phyloP scores from a whole-genome alignment of 2,113 vertebrate genomes.

The Myiozetetes cayanensis region DNA sequence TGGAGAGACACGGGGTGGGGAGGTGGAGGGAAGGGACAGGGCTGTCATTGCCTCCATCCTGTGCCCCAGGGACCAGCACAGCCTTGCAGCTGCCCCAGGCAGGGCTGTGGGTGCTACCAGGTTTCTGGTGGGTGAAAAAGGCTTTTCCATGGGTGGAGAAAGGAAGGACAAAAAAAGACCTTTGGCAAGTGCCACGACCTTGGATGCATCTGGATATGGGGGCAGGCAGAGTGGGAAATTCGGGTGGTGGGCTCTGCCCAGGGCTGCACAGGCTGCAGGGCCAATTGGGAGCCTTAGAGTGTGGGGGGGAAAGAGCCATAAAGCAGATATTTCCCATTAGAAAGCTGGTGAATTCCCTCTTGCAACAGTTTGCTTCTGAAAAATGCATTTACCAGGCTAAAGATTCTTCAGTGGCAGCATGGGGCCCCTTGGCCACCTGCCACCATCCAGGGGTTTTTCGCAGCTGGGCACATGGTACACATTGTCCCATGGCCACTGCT shows the following conservation, averaged over 20 bases:
- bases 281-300: neutral
- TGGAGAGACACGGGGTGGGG: accelerated
- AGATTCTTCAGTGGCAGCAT: accelerated
- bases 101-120: neutral
- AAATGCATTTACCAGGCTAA: neutral
- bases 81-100: neutral
- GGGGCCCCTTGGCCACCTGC: accelerated
- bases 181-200: neutral
- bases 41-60: accelerated
- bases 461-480: accelerated
- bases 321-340: neutral
- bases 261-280: neutral
- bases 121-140: neutral
- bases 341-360: neutral
- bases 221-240: accelerated
- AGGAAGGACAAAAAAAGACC: neutral
- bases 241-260: neutral
- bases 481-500: no score
- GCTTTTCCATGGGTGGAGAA: accelerated
- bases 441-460: neutral
- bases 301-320: neutral
- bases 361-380: neutral
- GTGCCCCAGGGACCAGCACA: neutral
- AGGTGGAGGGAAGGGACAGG: neutral
- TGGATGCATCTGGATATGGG: neutral